phyloP scores from a whole-genome alignment of 2,888 invertebrate species.

The Megalurothrips usitatus region DNA sequence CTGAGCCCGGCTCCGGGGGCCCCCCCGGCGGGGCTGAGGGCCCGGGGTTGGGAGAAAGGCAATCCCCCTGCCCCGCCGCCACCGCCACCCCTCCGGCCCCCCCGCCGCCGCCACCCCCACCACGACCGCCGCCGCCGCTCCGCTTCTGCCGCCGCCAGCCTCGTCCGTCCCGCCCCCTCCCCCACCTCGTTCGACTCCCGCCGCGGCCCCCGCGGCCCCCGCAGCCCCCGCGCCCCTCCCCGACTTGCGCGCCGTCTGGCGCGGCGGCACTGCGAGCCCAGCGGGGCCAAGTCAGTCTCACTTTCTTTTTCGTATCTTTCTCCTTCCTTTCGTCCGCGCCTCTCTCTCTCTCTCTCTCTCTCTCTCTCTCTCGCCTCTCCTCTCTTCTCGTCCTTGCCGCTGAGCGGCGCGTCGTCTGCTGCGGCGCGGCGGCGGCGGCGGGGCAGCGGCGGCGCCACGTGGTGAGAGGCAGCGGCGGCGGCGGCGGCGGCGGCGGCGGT shows the following conservation, averaged over 20 bases:
- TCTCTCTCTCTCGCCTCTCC: neutral
- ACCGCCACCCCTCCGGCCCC: neutral
- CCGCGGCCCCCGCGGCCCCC: neutral
- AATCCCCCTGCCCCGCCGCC: neutral
- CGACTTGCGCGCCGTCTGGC: neutral
- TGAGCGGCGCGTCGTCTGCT: neutral
- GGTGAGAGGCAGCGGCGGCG: too few relatives aligned
- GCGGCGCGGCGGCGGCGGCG: neutral
- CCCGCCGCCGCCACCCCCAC: neutral
- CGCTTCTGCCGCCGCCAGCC: slow-evolving; percentile 1
- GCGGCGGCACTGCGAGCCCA: neutral
- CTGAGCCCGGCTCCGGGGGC: neutral
- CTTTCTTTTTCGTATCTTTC: slow-evolving; percentile 23
- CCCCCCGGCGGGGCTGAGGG: neutral
- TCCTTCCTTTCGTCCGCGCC: slow-evolving; percentile 9
- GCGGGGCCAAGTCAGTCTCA: slow-evolving; percentile 1
- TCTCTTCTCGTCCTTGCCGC: neutral
- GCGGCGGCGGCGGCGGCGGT: neutral
- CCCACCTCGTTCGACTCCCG: neutral
- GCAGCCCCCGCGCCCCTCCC: neutral
- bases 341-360: neutral
- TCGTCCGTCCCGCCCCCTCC: neutral
- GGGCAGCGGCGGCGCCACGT: neutral
- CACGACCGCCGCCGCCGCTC: neutral
- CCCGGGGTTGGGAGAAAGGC: neutral